Evolutionary conservation across 2,888 invertebrate species (phyloP).

Genomic region (Salpingus planirostris): DNA sequence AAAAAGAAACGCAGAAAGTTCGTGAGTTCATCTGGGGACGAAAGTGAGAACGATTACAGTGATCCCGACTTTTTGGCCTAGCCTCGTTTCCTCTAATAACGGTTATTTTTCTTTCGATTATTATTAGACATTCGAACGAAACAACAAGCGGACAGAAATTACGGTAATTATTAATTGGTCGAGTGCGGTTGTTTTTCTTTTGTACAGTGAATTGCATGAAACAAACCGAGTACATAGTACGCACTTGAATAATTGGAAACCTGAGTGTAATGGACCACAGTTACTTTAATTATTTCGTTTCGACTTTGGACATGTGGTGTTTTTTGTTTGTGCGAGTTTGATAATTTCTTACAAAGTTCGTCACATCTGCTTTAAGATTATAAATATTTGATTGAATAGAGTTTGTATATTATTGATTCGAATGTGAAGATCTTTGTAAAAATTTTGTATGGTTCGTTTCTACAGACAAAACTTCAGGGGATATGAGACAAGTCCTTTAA

Average conservation of each 20-base stretch:
- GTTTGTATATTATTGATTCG: constrained; percentile 23
- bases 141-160: no score
- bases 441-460: constrained; percentile 30
- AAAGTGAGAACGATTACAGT: constrained; percentile 58
- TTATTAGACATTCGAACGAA: no score
- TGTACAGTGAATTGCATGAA: no score
- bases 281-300: no score
- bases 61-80: constrained; percentile 47
- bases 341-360: constrained; percentile 21
- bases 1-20: constrained; percentile 50
- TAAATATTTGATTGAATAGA: constrained; percentile 29
- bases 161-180: no score
- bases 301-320: not conserved
- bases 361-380: constrained; percentile 24
- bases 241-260: constrained; percentile 7
- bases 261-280: not conserved
- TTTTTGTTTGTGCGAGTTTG: not conserved
- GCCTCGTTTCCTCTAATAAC: constrained; percentile 22
- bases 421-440: constrained; percentile 27
- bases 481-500: constrained; percentile 11
- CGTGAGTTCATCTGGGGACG: constrained; percentile 49
- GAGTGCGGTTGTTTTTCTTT: no score
- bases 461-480: constrained; percentile 24
- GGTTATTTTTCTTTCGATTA: no score
- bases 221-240: no score